Evolutionary conservation across 1,140 invertebrate genomes (phyloP).

Genomic region (Lycorma delicatula): DNA sequence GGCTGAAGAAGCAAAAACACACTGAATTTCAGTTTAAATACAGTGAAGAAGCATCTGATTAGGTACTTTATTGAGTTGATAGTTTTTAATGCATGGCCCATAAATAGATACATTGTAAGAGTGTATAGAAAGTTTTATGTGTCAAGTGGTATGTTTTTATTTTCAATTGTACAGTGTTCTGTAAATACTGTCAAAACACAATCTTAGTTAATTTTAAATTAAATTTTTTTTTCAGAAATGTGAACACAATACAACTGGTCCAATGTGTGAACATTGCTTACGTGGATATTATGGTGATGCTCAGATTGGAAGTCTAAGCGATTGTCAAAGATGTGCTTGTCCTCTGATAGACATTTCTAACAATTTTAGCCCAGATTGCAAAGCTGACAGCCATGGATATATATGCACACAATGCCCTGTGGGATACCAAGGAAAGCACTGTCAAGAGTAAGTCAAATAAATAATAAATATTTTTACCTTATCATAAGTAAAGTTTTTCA

Average conservation of each 20-base stretch:
- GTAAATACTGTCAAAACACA: too few relatives aligned
- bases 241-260: conserved; percentile 58
- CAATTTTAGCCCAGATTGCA: conserved; percentile 84
- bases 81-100: too few relatives aligned
- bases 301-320: conserved; percentile 55
- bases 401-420: conserved; percentile 81
- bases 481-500: too few relatives aligned
- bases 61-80: too few relatives aligned
- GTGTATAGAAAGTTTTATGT: too few relatives aligned
- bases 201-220: conserved; percentile 12
- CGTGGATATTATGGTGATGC: conserved; percentile 90
- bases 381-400: conserved; percentile 51
- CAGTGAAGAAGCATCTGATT: too few relatives aligned
- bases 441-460: conserved; percentile 62
- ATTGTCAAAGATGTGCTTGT: conserved; percentile 80
- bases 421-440: conserved; percentile 86
- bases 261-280: conserved; percentile 76
- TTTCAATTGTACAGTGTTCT: too few relatives aligned
- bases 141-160: too few relatives aligned
- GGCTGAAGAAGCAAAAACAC: too few relatives aligned
- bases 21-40: too few relatives aligned
- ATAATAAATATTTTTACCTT: conserved; percentile 6
- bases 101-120: too few relatives aligned
- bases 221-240: conserved; percentile 44
- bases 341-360: conserved; percentile 63